Percentiles rank a stretch among this genome's conserved stretches.
phyloP scores from a whole-genome alignment of 2,113 vertebrate genomes.

The Psilopogon haemacephalus region DNA sequence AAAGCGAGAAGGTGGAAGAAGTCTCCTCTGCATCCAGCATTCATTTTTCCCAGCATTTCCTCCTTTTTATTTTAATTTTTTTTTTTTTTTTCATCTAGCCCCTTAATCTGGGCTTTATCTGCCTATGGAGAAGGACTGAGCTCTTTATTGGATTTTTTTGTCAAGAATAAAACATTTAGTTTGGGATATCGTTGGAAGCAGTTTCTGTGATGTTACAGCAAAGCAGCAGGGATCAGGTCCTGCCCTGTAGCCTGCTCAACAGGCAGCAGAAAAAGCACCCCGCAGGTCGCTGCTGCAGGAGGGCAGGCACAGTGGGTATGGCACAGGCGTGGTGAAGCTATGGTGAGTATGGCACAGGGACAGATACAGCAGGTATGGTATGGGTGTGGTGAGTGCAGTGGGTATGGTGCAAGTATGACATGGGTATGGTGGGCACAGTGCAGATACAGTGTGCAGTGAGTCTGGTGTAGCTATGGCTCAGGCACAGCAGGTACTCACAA shows the following conservation, averaged over 20 bases:
- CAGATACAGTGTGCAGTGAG: not conserved
- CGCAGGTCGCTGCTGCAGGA: not conserved
- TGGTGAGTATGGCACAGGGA: not conserved
- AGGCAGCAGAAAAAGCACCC: constrained; percentile 56
- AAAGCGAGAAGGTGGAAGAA: constrained; percentile 73
- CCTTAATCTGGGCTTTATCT: constrained; percentile 81
- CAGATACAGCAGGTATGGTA: not conserved
- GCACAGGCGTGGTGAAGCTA: not conserved
- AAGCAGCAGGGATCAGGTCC: constrained; percentile 69
- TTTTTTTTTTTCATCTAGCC: constrained; percentile 57
- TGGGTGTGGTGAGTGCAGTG: no score
- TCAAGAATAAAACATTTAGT: constrained; percentile 79
- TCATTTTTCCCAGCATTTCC: constrained; percentile 71
- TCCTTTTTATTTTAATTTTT: not conserved
- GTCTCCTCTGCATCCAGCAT: constrained; percentile 47
- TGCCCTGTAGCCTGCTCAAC: constrained; percentile 53
- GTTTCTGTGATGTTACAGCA: constrained; percentile 69
- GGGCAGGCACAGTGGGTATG: fast-evolving
- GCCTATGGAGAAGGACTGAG: constrained; percentile 78
- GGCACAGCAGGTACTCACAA: no score
- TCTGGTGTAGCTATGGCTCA: not conserved
- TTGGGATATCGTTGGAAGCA: constrained; percentile 72
- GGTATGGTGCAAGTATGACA: not conserved
- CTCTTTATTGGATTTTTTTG: constrained; percentile 84
- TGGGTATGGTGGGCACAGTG: no score